Conservation (phyloP, 1,140 invertebrate genomes). For the Octopus bimaculoides region DNA sequence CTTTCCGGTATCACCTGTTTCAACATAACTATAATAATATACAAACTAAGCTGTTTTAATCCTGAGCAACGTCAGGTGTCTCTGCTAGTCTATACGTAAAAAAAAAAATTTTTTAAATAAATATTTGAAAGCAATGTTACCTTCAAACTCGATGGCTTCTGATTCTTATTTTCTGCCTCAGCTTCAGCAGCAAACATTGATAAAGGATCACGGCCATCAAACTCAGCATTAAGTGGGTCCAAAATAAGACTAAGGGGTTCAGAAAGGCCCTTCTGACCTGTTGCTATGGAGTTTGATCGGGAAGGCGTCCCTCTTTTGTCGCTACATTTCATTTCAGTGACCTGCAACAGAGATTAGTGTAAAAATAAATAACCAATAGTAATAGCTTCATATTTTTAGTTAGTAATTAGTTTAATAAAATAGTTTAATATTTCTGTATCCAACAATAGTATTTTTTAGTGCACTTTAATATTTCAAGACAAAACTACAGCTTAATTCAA, state of each 20-base stretch:
- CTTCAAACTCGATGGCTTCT: conserved; percentile 17
- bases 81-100: too few species aligned
- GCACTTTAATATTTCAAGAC: not conserved
- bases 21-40: too few species aligned
- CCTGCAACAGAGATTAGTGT: conserved; percentile 46
- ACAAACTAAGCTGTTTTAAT: too few species aligned
- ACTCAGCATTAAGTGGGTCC: conserved; percentile 60
- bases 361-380: not conserved
- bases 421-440: too few species aligned
- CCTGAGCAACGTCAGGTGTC: too few species aligned
- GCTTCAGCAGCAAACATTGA: conserved; percentile 43
- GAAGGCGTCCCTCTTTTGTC: conserved; percentile 36
- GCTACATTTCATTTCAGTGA: conserved; percentile 50
- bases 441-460: not conserved
- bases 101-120: too few species aligned
- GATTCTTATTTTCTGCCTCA: conserved; percentile 5
- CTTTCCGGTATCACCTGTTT: too few species aligned
- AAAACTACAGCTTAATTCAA: not conserved
- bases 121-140: conserved; percentile 1
- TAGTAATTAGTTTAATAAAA: not conserved
- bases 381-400: not conserved
- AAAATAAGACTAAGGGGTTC: conserved; percentile 62
- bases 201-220: conserved; percentile 61
- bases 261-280: conserved; percentile 32
- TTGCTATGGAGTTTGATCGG: conserved; percentile 20